Base-by-base conservation (phyloP, 2,113 vertebrate genomes). In the Heterocephalus glaber region DNA sequence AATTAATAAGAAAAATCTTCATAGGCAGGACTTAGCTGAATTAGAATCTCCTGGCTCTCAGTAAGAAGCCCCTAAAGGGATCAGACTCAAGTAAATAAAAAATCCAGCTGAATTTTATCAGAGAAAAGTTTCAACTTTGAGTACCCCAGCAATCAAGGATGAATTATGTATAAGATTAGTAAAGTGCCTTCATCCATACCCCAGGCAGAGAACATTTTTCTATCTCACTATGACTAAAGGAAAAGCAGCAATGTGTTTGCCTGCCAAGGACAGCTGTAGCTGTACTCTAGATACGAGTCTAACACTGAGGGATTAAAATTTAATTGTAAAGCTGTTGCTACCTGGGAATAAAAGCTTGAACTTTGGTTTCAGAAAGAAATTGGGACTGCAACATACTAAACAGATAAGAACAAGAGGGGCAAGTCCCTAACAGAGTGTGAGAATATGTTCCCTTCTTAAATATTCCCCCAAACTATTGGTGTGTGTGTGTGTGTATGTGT, bases 121-220 rank as follows among this genome's bases (percentile, higher is more conserved):
- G 94, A 97, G 96, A 88, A 96, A 95, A 92, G 83, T 96, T 98
- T 97, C 91, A 96, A 96, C 88, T 97, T 35, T 95, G 96, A 96
- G 84, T 96, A 96, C 95, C 91, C 94, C 83, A 96, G 96, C 96
- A 97, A 97, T 96, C 86, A 95, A 85, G 90, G 82, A 97, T 95
- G 97, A 98, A 97, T 98, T 97, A 97, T 96, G 97, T 95, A 86
- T 95, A 97, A 97, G 97, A 97, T 98, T 97, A 97, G 95, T 82
- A 90, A 97, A 97, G 97, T 96, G 96, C 94, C 97, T 98, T 97
- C 97, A 97, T 96, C 97, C 92, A 96, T 79, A 41, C 89, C 90
- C 95, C 58, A 84, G 92, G 72, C 92, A 96, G 92, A 95, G 92
- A 96, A 97, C 97, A 97, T 97, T 97, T 79, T 96, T 96, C 94